Conservation (phyloP, 2,113 vertebrate genomes). For the Hippocampus zosterae region DNA sequence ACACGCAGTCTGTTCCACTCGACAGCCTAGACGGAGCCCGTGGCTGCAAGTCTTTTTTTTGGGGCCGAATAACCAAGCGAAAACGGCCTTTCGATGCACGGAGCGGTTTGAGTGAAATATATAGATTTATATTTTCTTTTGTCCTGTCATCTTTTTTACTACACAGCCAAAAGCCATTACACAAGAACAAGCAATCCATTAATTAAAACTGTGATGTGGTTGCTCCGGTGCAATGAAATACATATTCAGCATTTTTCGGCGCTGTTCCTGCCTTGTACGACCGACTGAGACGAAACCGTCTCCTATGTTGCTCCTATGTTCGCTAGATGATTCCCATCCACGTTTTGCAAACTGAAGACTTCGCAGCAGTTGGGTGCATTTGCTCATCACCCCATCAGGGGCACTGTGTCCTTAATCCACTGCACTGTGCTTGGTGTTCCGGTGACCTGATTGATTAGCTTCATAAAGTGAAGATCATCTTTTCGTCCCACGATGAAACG, state of each 20-base stretch:
- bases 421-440: conserved; percentile 38
- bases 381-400: conserved; percentile 19
- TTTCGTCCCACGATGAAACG: conserved; percentile 23
- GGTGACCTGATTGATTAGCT: conserved; percentile 37
- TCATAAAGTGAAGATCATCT: conserved; percentile 48
- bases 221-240: background rate
- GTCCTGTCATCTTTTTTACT: background rate
- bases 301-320: background rate
- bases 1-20: conserved; percentile 5
- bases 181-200: background rate
- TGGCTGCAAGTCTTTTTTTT: background rate
- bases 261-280: background rate
- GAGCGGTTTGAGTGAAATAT: background rate
- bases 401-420: conserved; percentile 40
- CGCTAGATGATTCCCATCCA: background rate
- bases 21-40: background rate
- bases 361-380: conserved; percentile 22
- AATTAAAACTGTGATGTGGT: background rate
- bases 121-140: background rate
- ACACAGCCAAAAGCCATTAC: too few species aligned
- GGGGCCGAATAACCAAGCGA: background rate
- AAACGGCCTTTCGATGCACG: background rate
- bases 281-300: background rate
- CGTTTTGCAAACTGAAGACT: background rate
- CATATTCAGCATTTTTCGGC: background rate